Conservation (phyloP, 2,113 vertebrate genomes). For the Cavia aperea region DNA sequence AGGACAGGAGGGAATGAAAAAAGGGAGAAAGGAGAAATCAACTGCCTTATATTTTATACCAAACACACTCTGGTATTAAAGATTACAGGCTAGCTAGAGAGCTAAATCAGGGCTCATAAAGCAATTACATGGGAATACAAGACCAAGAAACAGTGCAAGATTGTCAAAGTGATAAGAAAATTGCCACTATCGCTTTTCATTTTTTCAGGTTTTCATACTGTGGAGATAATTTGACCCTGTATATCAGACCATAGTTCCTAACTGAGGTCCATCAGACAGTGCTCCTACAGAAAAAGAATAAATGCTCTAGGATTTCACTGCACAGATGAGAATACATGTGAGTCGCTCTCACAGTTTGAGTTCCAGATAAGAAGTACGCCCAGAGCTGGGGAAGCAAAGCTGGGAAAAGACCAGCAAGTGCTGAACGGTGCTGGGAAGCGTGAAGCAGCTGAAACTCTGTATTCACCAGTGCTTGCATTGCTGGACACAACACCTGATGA, state of each 20-base stretch:
- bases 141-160: background rate
- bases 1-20: background rate
- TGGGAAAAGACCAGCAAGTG: background rate
- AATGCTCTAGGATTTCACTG: background rate
- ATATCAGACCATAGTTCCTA: background rate
- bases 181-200: background rate
- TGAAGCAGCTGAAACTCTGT: background rate
- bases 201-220: background rate
- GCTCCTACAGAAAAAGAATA: background rate
- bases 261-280: background rate
- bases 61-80: background rate
- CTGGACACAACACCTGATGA: background rate
- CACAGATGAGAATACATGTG: background rate
- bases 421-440: too few relatives aligned
- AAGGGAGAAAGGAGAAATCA: background rate
- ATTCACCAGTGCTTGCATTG: background rate
- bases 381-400: background rate
- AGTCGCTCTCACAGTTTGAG: background rate
- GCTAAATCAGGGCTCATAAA: background rate
- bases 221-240: background rate
- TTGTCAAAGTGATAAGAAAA: background rate
- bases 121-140: conserved; percentile 2
- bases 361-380: background rate
- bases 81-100: background rate
- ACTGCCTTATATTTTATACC: background rate